Conservation (phyloP, 2,797 vertebrate species). For the Rhinatrema bivittatum region DNA sequence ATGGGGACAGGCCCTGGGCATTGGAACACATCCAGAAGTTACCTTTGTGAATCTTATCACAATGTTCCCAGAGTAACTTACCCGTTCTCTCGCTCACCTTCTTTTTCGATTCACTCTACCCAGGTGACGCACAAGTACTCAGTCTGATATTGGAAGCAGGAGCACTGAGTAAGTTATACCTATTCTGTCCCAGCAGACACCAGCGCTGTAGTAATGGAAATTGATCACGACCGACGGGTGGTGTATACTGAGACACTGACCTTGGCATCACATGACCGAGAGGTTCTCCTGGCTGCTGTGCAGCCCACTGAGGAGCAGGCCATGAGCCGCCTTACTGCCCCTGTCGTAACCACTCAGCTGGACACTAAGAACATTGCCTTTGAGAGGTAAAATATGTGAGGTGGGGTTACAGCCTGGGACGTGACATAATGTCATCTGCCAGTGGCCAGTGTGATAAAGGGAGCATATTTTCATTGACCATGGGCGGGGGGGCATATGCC, state of each 20-base stretch:
- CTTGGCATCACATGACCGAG: conserved; percentile 63
- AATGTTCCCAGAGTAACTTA: too few species aligned
- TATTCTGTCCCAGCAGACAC: conserved; percentile 27
- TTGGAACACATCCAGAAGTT: too few species aligned
- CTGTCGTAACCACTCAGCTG: conserved; percentile 90
- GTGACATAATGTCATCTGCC: too few species aligned
- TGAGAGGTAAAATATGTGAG: conserved; percentile 69
- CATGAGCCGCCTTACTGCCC: conserved; percentile 78
- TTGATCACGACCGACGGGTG: conserved; percentile 89
- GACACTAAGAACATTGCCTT: conserved; percentile 95
- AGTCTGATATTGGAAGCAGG: too few species aligned
- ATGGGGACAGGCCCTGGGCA: background rate
- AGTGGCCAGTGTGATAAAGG: too few species aligned
- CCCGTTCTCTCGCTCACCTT: too few species aligned
- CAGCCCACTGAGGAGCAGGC: conserved; percentile 94
- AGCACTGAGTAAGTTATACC: too few species aligned
- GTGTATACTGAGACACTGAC: conserved; percentile 89
- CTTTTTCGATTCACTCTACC: too few species aligned
- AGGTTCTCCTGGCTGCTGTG: conserved; percentile 72
- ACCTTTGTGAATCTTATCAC: too few species aligned
- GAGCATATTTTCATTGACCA: too few species aligned
- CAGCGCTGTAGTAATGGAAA: conserved; percentile 92
- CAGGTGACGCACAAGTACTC: too few species aligned
- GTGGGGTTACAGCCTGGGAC: too few species aligned
- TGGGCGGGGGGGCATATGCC: background rate